Conservation (phyloP, 2,113 vertebrate genomes). For the Epinephelus cyanopodus region DNA sequence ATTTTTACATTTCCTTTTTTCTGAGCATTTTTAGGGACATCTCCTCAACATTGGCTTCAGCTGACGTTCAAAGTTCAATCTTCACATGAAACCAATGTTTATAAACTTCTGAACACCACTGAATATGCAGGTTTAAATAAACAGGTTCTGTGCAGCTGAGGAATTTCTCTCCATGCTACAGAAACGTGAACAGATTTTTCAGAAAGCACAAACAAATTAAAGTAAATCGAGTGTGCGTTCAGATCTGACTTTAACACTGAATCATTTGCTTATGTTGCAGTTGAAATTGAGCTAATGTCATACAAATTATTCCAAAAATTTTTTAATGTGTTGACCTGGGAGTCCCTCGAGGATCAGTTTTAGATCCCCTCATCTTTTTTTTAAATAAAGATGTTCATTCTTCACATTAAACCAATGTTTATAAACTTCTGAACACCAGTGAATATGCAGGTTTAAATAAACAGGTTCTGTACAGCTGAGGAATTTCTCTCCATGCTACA, state of each 20-base stretch:
- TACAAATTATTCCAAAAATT: not conserved
- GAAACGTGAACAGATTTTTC: not conserved
- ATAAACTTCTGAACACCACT: too few relatives aligned
- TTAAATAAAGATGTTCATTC: too few relatives aligned
- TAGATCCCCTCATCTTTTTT: not conserved
- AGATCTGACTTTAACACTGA: not conserved
- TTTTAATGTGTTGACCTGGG: not conserved
- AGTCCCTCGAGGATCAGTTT: conserved; percentile 6
- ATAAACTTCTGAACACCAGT: too few relatives aligned
- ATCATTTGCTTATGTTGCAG: not conserved
- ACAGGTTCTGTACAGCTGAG: not conserved
- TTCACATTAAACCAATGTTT: too few relatives aligned
- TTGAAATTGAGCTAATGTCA: not conserved
- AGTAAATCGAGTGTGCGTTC: not conserved
- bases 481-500: not conserved
- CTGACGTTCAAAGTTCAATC: not conserved
- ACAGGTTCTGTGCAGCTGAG: not conserved
- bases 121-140: not conserved
- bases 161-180: not conserved
- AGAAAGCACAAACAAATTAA: not conserved
- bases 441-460: not conserved
- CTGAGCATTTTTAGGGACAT: too few relatives aligned
- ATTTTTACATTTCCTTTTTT: not conserved
- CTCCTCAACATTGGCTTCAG: not conserved
- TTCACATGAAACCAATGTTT: not conserved